These are phyloP conservation scores for Alosa alosa DNA, from an alignment of 2,113 vertebrate species.

Conservation along the genomic window DNA sequence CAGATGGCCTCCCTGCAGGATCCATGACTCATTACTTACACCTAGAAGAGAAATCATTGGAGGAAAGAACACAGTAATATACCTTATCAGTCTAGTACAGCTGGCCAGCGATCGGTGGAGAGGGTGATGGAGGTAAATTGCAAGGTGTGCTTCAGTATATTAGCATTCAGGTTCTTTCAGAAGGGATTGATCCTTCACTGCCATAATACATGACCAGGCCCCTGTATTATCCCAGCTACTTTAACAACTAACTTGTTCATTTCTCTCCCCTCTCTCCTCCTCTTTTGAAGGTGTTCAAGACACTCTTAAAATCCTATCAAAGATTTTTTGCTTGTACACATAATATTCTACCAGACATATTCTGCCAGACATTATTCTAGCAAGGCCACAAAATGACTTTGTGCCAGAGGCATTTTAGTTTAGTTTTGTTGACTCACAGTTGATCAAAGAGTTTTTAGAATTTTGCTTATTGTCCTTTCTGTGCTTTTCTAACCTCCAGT, in stretches of 20 bases:
- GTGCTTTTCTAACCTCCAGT: not conserved
- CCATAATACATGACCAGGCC: slow-evolving; percentile 43
- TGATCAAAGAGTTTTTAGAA: not conserved
- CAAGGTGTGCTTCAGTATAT: slow-evolving; percentile 57
- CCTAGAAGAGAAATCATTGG: slow-evolving; percentile 59
- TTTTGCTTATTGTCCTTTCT: not conserved
- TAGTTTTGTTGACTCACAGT: not conserved
- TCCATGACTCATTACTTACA: slow-evolving; percentile 63
- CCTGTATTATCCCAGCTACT: slow-evolving; percentile 50
- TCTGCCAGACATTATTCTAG: not conserved
- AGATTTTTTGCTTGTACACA: not conserved
- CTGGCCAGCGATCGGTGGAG: slow-evolving; percentile 44
- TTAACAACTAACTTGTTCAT: slow-evolving; percentile 48
- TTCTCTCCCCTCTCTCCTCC: not conserved
- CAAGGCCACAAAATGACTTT: not conserved
- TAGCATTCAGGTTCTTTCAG: slow-evolving; percentile 59
- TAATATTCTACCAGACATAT: not conserved
- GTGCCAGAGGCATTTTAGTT: not conserved
- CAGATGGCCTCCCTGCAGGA: slow-evolving; percentile 48
- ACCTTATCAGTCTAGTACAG: slow-evolving; percentile 65
- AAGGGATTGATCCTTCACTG: slow-evolving; percentile 50
- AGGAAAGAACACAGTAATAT: slow-evolving; percentile 61
- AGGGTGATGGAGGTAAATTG: slow-evolving; percentile 58
- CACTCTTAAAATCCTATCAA: not conserved
- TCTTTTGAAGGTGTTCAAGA: not conserved